Percentiles rank a stretch among this genome's conserved stretches.
phyloP scores from a whole-genome alignment of 2,888 invertebrate genomes.

The Pomacea canaliculata region DNA sequence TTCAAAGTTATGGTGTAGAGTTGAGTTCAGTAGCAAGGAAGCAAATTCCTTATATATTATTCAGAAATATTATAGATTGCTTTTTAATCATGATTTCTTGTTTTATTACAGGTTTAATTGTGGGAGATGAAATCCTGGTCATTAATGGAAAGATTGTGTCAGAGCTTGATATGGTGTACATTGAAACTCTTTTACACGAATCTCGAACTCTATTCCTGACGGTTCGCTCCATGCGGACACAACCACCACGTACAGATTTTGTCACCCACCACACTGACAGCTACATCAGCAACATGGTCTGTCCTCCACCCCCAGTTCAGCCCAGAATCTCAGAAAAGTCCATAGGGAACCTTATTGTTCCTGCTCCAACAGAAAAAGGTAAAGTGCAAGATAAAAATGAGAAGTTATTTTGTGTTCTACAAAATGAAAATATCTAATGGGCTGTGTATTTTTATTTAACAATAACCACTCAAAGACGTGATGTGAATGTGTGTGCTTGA shows the following conservation, averaged over 20 bases:
- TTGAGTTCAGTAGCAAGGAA: too few relatives aligned
- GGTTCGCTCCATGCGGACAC: constrained; percentile 90
- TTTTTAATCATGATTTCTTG: too few relatives aligned
- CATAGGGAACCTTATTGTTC: constrained; percentile 94
- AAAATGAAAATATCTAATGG: not conserved
- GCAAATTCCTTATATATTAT: too few relatives aligned
- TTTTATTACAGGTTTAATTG: constrained; percentile 84
- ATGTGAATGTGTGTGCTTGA: not conserved
- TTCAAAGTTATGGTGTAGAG: not conserved
- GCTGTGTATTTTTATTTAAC: not conserved
- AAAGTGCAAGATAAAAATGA: not conserved
- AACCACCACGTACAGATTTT: constrained; percentile 71
- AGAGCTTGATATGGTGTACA: constrained; percentile 99
- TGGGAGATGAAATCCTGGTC: constrained; percentile 98
- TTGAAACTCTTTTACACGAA: constrained; percentile 95
- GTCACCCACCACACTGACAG: constrained; percentile 87
- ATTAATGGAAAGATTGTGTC: constrained; percentile 98
- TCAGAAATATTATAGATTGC: too few relatives aligned
- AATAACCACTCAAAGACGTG: not conserved
- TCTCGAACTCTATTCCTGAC: constrained; percentile 95
- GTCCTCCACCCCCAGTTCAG: constrained; percentile 91
- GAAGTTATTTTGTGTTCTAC: not conserved
- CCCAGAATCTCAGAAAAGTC: constrained; percentile 79
- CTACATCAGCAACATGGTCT: constrained; percentile 94
- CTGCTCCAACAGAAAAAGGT: constrained; percentile 78